Percentiles rank a stretch among this genome's conserved stretches.
phyloP scores from a whole-genome alignment of 2,888 invertebrate genomes.

The Pandemis cinnamomeana region DNA sequence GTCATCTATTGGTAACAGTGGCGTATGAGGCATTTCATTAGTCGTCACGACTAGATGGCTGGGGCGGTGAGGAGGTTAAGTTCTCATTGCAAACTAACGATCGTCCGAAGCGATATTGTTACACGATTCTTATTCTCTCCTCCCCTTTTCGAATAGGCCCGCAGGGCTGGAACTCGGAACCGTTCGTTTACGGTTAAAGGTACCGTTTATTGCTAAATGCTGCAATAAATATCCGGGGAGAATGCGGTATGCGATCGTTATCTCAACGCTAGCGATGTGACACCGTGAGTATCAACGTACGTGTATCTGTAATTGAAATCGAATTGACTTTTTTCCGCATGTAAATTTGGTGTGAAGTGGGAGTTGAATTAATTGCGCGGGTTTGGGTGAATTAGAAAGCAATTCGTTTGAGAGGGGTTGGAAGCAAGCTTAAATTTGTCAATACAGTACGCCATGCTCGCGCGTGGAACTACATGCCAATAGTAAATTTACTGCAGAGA shows the following conservation, averaged over 20 bases:
- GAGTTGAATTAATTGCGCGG: neutral
- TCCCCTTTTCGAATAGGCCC: conserved; percentile 29
- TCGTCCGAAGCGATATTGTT: neutral
- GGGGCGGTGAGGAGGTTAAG: no score
- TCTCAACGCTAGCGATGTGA: conserved; percentile 50
- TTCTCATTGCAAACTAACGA: no score
- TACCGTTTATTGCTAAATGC: conserved; percentile 59
- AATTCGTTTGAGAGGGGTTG: neutral
- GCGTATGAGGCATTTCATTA: no score
- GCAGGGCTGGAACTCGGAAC: conserved; percentile 23
- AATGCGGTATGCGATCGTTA: conserved; percentile 52
- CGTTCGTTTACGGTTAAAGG: conserved; percentile 47
- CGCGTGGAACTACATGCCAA: no score
- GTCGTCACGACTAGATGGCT: no score
- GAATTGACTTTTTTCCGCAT: conserved; percentile 20
- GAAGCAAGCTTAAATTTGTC: no score
- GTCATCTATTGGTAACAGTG: no score
- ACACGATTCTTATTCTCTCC: neutral
- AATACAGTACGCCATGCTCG: neutral
- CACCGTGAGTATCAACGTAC: neutral
- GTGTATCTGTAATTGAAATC: conserved; percentile 37
- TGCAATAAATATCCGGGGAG: conserved; percentile 56
- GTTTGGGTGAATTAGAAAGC: neutral
- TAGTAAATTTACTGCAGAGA: no score
- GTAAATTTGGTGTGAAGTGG: conserved; percentile 9